Base-by-base conservation (phyloP, 2,797 vertebrate species). In the Tenualosa thibaudeaui region DNA sequence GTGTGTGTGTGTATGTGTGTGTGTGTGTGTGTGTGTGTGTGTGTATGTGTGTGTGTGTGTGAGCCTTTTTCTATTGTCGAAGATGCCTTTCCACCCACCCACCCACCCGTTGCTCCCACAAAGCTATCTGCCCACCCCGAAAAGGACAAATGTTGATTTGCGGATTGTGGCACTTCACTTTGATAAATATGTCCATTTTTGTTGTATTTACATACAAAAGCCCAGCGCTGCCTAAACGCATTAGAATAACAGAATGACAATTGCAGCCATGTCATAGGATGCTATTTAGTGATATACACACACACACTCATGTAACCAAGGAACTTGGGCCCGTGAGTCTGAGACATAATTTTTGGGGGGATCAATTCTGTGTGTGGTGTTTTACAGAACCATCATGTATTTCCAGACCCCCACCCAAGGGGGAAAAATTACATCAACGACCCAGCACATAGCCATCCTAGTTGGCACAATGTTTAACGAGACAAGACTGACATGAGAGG, bases 391-490 rank as follows among this genome's bases (percentile, higher is more conserved):
- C 56, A 31, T 75, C 40, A 60, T 83, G 83, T 60, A 86, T 56
- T 31, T 37, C 49, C 53, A 68, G 51, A 84, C 26, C 10, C 71
- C 81, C 78, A 53, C 40, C 15, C 26, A 37, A 49, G 51, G 81
- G 82, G 54, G 78, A 46, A 7, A 22, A 22, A 78, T 22, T 68
- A 22, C 54, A 22, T 4, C 54, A 56, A 56, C 54, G 22, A 83
- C 81, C 53, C 31, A 62, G 62, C 60, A 46, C 60, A 53, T 49
- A 78, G 78, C 51, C 40, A 19, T 26, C 88, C 89, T 89, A 58
- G 17, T 58, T 58, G 58, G 91, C 91, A 93, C 82, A 91, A 92
- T 91, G 92, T 92, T 93, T 92, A 85, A 93, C 92, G 71, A 81
- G 89, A 82, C 84, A 86, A 88, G 92, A 93, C 93, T 92, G 31